phyloP scores from a whole-genome alignment of 1,140 invertebrate genomes.

The Drosophila chauvacae region DNA sequence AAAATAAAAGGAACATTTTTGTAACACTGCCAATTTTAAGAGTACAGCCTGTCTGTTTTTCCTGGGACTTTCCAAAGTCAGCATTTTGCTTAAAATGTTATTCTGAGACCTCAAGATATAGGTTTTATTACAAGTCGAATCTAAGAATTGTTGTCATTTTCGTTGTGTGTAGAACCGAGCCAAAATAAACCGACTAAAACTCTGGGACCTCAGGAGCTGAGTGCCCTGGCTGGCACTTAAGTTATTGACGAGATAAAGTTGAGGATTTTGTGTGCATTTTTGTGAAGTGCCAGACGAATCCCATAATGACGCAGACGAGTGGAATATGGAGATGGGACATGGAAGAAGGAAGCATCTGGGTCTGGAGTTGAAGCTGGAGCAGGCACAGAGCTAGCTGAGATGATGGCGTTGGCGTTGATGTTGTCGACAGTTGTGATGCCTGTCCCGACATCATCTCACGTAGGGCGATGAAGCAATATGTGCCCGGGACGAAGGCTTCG shows the following conservation, averaged over 20 bases:
- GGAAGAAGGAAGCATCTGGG: constrained; percentile 6
- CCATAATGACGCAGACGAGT: constrained; percentile 68
- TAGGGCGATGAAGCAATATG: constrained; percentile 56
- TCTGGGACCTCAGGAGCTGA: constrained; percentile 15
- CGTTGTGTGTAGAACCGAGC: constrained; percentile 7
- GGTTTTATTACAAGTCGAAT: background rate
- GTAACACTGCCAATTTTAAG: too few species aligned
- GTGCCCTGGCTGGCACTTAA: constrained; percentile 56
- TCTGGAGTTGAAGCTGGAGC: background rate
- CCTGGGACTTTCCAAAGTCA: background rate
- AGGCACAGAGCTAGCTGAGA: constrained; percentile 36
- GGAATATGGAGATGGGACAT: constrained; percentile 30
- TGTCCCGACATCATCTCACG: constrained; percentile 36
- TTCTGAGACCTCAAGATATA: background rate
- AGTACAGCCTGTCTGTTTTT: too few species aligned
- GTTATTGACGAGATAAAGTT: constrained; percentile 83
- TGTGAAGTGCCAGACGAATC: constrained; percentile 74
- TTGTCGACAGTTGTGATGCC: constrained; percentile 54
- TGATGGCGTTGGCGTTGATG: constrained; percentile 53
- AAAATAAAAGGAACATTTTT: too few species aligned
- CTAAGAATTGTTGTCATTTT: background rate
- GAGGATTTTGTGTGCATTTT: constrained; percentile 82
- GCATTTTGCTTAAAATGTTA: background rate
- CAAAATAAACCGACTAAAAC: constrained; percentile 34
- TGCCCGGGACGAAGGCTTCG: constrained; percentile 20